Evolutionary conservation across 1,140 invertebrate species (phyloP).

Genomic region (Agrypnia vestita): DNA sequence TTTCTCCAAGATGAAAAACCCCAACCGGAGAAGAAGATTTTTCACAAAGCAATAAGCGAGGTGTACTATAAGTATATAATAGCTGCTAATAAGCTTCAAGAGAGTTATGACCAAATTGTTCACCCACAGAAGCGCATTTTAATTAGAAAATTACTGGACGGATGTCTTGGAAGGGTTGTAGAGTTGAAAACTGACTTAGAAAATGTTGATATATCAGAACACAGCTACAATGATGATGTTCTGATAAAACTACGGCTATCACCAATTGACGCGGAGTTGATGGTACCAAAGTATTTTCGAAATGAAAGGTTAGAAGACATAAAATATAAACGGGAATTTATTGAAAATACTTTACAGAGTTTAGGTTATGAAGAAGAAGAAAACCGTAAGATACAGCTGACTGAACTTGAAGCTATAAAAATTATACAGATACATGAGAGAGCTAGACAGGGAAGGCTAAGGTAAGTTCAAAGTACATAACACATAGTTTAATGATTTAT

Average conservation of each 20-base stretch:
- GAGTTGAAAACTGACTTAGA: conserved; percentile 90
- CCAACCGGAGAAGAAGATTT: conserved; percentile 75
- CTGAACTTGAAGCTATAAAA: conserved; percentile 87
- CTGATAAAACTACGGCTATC: conserved; percentile 75
- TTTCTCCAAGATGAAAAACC: conserved; percentile 76
- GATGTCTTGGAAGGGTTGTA: conserved; percentile 83
- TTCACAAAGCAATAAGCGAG: conserved; percentile 74
- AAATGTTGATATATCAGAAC: conserved; percentile 88
- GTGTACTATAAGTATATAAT: conserved; percentile 87
- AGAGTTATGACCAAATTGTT: conserved; percentile 91
- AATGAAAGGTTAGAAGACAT: conserved; percentile 79
- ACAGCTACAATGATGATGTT: conserved; percentile 89
- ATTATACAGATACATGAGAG: conserved; percentile 93
- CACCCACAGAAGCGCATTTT: conserved; percentile 93
- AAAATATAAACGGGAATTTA: conserved; percentile 74
- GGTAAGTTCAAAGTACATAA: conserved; percentile 62
- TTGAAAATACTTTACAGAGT: conserved; percentile 78
- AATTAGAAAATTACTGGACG: conserved; percentile 85
- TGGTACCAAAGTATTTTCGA: conserved; percentile 80
- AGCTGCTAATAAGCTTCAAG: conserved; percentile 83
- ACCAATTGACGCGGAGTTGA: conserved; percentile 78
- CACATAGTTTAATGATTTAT: no score
- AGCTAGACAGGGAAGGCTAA: conserved; percentile 87
- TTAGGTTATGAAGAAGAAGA: conserved; percentile 80
- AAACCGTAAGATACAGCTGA: conserved; percentile 75